Evolutionary conservation across 2,797 vertebrate genomes (phyloP).

Genomic region (Melanotaenia nigrans): DNA sequence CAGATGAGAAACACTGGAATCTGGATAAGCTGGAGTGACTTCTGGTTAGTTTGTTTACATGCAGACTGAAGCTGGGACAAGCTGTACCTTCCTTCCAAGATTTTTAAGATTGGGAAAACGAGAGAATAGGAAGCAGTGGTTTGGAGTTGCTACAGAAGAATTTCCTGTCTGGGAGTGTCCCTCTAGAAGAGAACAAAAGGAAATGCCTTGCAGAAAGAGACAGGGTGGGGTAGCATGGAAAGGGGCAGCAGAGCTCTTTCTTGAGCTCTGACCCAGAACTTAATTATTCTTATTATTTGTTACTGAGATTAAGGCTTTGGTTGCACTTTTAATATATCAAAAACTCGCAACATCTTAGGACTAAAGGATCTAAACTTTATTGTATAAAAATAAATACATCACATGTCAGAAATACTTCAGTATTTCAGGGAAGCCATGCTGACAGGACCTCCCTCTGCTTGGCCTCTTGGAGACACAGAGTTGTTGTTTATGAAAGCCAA

Average conservation of each 20-base stretch:
- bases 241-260: constrained; percentile 17
- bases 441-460: constrained; percentile 32
- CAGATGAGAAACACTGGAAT: constrained; percentile 16
- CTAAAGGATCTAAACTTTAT: background rate
- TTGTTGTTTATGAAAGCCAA: constrained; percentile 36
- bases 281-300: background rate
- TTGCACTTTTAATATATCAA: constrained; percentile 6
- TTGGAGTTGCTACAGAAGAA: constrained; percentile 70
- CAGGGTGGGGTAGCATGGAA: background rate
- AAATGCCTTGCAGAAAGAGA: constrained; percentile 61
- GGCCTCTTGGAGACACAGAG: constrained; percentile 34
- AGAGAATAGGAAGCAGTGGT: constrained; percentile 38
- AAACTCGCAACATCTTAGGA: background rate
- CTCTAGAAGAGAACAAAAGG: constrained; percentile 55
- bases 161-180: constrained; percentile 73
- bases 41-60: constrained; percentile 71
- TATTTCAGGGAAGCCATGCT: constrained; percentile 6
- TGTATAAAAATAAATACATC: background rate
- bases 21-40: constrained; percentile 22
- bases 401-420: background rate
- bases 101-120: constrained; percentile 45
- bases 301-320: background rate
- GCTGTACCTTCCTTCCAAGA: constrained; percentile 59
- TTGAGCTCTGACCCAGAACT: constrained; percentile 14
- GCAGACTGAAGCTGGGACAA: constrained; percentile 53